phyloP scores from a whole-genome alignment of 2,888 invertebrate genomes.

The Amblyteles armatorius region DNA sequence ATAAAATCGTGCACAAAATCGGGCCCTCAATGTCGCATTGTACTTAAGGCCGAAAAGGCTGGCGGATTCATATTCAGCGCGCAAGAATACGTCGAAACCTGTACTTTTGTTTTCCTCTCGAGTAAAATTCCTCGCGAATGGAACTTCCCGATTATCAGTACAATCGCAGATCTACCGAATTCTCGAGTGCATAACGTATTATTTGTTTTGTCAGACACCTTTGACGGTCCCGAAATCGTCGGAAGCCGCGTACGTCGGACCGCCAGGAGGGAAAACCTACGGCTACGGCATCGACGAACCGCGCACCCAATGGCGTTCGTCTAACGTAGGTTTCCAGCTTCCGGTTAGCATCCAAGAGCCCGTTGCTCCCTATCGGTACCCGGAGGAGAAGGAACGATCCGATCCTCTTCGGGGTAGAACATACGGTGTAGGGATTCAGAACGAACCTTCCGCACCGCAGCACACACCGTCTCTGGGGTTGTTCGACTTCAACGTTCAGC shows the following conservation, averaged over 20 bases:
- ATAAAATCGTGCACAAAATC: too few relatives aligned
- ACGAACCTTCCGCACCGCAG: not conserved
- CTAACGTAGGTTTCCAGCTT: not conserved
- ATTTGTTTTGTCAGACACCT: not conserved
- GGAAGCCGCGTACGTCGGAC: not conserved
- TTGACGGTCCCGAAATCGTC: constrained; percentile 10
- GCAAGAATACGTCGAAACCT: too few relatives aligned
- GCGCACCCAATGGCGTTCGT: not conserved
- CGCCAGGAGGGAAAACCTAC: not conserved
- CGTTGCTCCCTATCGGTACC: not conserved
- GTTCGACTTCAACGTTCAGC: constrained; percentile 15
- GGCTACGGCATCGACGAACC: constrained; percentile 12
- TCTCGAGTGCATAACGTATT: not conserved
- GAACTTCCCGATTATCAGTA: too few relatives aligned
- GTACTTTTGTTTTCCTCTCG: too few relatives aligned
- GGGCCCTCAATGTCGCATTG: too few relatives aligned
- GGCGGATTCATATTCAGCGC: too few relatives aligned
- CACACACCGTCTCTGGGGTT: not conserved
- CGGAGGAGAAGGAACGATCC: not conserved
- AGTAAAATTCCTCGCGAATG: too few relatives aligned
- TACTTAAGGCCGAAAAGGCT: too few relatives aligned
- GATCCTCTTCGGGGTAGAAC: constrained; percentile 65
- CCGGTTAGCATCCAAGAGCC: constrained; percentile 60
- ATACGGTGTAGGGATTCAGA: constrained; percentile 66
- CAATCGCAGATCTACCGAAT: not conserved